Evolutionary conservation across 2,888 invertebrate genomes (phyloP).

Genomic region (Sarcophaga carnaria): DNA sequence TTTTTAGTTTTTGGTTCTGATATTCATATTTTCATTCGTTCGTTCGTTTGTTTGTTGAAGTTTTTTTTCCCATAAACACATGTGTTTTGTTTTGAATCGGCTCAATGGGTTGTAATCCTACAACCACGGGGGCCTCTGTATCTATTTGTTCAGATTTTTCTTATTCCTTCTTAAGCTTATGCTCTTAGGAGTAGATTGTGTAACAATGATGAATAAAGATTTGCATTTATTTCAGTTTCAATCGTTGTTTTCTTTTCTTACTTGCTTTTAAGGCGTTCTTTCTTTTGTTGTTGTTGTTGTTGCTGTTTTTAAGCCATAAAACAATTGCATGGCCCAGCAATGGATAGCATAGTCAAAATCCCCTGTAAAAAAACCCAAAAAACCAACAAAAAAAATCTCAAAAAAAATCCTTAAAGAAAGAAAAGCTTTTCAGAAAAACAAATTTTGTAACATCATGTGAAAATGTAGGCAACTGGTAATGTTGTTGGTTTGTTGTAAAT

Average conservation of each 20-base stretch:
- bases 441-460: conserved; percentile 58
- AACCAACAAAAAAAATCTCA: conserved; percentile 41
- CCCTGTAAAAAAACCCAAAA: background rate
- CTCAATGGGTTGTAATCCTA: conserved; percentile 66
- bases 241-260: conserved; percentile 14
- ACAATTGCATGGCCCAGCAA: conserved; percentile 58
- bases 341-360: conserved; percentile 20
- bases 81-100: conserved; percentile 50
- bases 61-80: conserved; percentile 66
- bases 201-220: conserved; percentile 67
- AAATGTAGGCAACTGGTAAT: conserved; percentile 44
- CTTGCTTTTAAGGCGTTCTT: conserved; percentile 67
- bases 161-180: background rate
- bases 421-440: conserved; percentile 29
- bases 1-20: background rate
- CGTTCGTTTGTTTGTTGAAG: background rate
- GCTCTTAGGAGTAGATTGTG: conserved; percentile 43
- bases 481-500: conserved; percentile 49
- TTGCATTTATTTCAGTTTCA: conserved; percentile 61
- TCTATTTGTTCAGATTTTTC: conserved; percentile 10
- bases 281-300: background rate
- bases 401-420: conserved; percentile 56
- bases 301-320: conserved; percentile 31
- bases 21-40: background rate
- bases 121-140: conserved; percentile 65